These are phyloP conservation scores for Frankliniella intonsa DNA, from an alignment of 2,888 invertebrate genomes.

Conservation along the genomic window DNA sequence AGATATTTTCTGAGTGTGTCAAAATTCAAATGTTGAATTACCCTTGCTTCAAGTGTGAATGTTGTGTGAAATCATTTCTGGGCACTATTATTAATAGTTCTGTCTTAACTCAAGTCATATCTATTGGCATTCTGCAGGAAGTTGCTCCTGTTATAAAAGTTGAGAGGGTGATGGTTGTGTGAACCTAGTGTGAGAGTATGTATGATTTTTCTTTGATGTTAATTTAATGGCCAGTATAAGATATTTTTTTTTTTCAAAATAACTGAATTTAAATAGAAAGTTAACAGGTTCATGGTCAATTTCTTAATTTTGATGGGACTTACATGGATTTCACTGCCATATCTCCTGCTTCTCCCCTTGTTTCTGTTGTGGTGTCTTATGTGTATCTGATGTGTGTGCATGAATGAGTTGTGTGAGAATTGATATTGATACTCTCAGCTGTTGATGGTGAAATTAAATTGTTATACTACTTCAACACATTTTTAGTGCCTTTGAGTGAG, in stretches of 20 bases:
- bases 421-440: no score
- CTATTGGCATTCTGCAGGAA: not conserved
- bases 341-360: constrained; percentile 5
- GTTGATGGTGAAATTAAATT: no score
- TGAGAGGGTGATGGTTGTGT: not conserved
- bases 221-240: not conserved
- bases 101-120: not conserved
- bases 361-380: constrained; percentile 1
- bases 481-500: no score
- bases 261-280: no score
- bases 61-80: not conserved
- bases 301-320: no score
- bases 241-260: not conserved
- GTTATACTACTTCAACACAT: no score
- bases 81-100: not conserved
- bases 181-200: not conserved
- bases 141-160: no score
- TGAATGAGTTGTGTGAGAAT: not conserved
- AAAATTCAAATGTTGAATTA: not conserved
- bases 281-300: no score
- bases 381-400: not conserved
- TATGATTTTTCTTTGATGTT: not conserved
- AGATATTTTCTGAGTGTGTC: not conserved
- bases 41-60: constrained; percentile 10
- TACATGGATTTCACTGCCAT: not conserved